Percentiles rank a stretch among this genome's conserved stretches.
phyloP scores from a whole-genome alignment of 2,888 invertebrate species.

The Tenthredo notha region DNA sequence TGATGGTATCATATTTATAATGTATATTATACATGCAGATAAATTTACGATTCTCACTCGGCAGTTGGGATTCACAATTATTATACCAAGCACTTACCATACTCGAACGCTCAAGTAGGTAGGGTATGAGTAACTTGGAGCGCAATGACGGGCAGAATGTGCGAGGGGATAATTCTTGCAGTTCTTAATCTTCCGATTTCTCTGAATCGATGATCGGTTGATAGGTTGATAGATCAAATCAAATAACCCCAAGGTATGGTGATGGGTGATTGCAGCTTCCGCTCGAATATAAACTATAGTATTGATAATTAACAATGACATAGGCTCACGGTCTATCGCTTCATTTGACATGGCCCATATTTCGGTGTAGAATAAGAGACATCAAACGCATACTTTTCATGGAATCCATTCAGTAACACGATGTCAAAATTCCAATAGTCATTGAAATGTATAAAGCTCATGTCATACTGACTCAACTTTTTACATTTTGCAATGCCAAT shows the following conservation, averaged over 20 bases:
- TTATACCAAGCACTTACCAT: not conserved
- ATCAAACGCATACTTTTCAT: not conserved
- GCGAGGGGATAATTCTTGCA: not conserved
- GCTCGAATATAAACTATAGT: not conserved
- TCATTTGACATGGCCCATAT: conserved; percentile 11
- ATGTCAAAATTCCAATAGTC: not conserved
- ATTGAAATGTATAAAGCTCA: not conserved
- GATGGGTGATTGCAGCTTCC: conserved; percentile 13
- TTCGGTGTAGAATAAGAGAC: not conserved
- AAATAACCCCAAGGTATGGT: not conserved
- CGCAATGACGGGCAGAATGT: conserved; percentile 23
- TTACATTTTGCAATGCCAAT: not conserved
- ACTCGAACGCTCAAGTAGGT: conserved; percentile 10
- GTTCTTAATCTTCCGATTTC: conserved; percentile 17
- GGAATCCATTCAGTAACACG: conserved; percentile 21
- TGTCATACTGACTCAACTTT: not conserved
- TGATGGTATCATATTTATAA: conserved; percentile 35
- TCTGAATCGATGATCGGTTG: conserved; percentile 30
- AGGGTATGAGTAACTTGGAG: not conserved
- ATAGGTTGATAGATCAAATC: conserved; percentile 10
- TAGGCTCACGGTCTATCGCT: not conserved
- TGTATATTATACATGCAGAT: not conserved
- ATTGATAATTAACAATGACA: conserved; percentile 23
- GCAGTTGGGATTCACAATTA: conserved; percentile 7
- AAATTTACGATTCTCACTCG: conserved; percentile 29